These are phyloP conservation scores for Hydropsyche betteni DNA, from an alignment of 2,888 invertebrate genomes.

Conservation along the genomic window DNA sequence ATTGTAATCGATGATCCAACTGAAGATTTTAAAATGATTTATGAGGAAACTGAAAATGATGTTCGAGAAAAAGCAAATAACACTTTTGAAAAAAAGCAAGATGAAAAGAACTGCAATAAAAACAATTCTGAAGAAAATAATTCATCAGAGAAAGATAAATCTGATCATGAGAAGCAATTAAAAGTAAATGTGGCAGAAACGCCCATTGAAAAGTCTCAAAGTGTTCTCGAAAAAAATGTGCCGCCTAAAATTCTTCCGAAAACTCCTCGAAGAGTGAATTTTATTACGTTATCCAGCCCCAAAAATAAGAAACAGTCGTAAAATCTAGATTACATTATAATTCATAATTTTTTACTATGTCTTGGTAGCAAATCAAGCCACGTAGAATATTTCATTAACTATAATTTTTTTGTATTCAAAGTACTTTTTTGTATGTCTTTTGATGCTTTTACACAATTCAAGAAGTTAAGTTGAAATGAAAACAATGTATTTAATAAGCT, in stretches of 20 bases:
- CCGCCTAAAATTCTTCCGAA: slow-evolving; percentile 59
- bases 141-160: slow-evolving; percentile 31
- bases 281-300: slow-evolving; percentile 82
- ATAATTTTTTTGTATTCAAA: too few relatives aligned
- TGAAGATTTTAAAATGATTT: slow-evolving; percentile 69
- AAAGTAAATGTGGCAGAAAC: background rate
- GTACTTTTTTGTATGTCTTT: too few relatives aligned
- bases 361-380: background rate
- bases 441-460: too few relatives aligned
- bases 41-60: slow-evolving; percentile 63
- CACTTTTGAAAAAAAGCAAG: slow-evolving; percentile 39
- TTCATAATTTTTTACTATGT: slow-evolving; percentile 30
- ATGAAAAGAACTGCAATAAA: background rate
- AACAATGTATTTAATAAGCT: too few relatives aligned
- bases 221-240: slow-evolving; percentile 48
- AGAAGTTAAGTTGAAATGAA: too few relatives aligned
- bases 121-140: slow-evolving; percentile 58
- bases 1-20: slow-evolving; percentile 60
- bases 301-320: slow-evolving; percentile 70
- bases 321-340: background rate
- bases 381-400: too few relatives aligned
- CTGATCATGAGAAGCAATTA: background rate
- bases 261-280: slow-evolving; percentile 74
- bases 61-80: slow-evolving; percentile 7
- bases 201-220: slow-evolving; percentile 36